Percentiles rank a stretch among this genome's conserved stretches.
These are phyloP conservation scores for Mungos mungo DNA, from an alignment of 2,113 vertebrate species.

Conservation along the genomic window DNA sequence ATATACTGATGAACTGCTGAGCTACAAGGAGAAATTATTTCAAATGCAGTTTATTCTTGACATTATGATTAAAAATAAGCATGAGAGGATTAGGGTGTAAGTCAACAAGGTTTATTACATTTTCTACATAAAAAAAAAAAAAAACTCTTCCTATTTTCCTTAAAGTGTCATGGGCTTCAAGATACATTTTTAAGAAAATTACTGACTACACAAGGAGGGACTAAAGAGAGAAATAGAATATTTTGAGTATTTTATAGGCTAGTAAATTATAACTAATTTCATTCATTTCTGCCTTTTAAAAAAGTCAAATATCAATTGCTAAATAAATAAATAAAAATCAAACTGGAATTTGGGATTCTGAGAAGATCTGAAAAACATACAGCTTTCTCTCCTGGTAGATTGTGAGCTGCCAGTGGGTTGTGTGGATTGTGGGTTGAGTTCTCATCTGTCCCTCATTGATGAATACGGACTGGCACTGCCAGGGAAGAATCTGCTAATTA, in stretches of 20 bases:
- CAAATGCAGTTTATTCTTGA: not conserved
- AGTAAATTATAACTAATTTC: not conserved
- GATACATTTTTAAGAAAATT: not conserved
- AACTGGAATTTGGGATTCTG: not conserved
- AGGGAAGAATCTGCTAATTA: not conserved
- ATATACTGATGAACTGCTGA: not conserved
- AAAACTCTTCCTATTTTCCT: no score
- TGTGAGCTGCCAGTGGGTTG: not conserved
- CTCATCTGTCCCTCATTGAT: not conserved
- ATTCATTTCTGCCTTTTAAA: not conserved
- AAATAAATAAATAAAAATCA: not conserved
- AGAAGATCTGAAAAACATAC: not conserved
- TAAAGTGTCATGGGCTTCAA: not conserved
- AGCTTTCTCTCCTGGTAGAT: not conserved
- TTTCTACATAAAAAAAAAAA: slow-evolving; percentile 13
- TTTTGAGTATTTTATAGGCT: not conserved
- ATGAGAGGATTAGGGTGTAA: not conserved
- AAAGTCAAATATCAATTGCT: not conserved
- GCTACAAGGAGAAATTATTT: not conserved
- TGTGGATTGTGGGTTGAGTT: not conserved
- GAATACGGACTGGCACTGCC: not conserved
- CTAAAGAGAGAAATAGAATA: not conserved
- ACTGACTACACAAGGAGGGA: not conserved
- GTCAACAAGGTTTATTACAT: not conserved
- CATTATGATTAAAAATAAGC: not conserved